Conservation (phyloP, 1,140 invertebrate species). For the Theocolax elegans region DNA sequence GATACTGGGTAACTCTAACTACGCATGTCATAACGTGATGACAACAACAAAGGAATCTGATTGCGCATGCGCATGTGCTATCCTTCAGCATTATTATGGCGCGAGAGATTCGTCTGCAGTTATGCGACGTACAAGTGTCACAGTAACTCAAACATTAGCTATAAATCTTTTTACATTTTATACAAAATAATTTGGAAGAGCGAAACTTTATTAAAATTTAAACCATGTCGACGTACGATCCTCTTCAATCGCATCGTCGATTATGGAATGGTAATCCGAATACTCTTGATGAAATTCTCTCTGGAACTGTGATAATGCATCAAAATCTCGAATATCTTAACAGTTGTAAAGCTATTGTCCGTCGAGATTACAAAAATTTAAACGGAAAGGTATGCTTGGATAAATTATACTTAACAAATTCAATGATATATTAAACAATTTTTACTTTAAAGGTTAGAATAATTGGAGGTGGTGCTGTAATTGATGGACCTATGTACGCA, state of each 20-base stretch:
- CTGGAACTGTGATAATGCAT: slow-evolving; percentile 66
- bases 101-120: too few relatives aligned
- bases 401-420: neutral
- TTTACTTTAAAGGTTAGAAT: slow-evolving; percentile 67
- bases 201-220: too few relatives aligned
- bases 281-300: slow-evolving; percentile 68
- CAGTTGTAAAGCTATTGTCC: slow-evolving; percentile 66
- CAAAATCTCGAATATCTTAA: slow-evolving; percentile 63
- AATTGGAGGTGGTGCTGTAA: slow-evolving; percentile 75
- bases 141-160: too few relatives aligned
- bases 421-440: neutral
- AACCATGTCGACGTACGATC: slow-evolving; percentile 26
- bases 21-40: too few relatives aligned
- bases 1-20: too few relatives aligned
- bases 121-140: too few relatives aligned
- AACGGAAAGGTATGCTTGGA: slow-evolving; percentile 49
- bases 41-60: too few relatives aligned
- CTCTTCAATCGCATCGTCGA: slow-evolving; percentile 55
- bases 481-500: slow-evolving; percentile 74
- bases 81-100: too few relatives aligned
- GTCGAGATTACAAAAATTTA: slow-evolving; percentile 58
- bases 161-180: too few relatives aligned
- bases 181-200: too few relatives aligned
- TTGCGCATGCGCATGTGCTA: too few relatives aligned
- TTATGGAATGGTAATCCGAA: slow-evolving; percentile 59